Base-by-base conservation (phyloP, 2,113 vertebrate species). In the Anguilla rostrata region DNA sequence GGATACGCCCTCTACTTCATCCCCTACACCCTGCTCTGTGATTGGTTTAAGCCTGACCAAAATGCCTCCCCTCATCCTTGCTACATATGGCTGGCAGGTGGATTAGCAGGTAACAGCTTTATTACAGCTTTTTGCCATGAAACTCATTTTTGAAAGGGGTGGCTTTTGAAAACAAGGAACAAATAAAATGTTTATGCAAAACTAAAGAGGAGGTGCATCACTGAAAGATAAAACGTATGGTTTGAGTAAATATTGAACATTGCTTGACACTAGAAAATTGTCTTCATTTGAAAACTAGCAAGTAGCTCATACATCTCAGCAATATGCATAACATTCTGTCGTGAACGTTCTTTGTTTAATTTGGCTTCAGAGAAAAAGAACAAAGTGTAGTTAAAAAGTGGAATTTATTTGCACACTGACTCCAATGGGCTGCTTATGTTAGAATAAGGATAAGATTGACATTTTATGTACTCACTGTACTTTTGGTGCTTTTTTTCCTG, bases 1-100 rank as follows among this genome's bases (percentile, higher is more conserved):
- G 98, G 98, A 0, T 99, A 99, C 86, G 93, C 95, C 6, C 94
- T 98, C 87, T 99, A 99, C 92, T 99, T 99, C 88, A 94, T 98
- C 89, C 98, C 98, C 0, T 99, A 99, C 3, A 88, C 94, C 0
- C 57, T 97, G 63, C 91, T 99, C 88, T 97, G 95, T 43, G 88
- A 94, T 85, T 96, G 97, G 96, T 90, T 97, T 88, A 97, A 92
- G 2, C 94, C 97, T 0, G 96, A 97, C 0, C 84, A 89, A 88
- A 88, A 53, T 0, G 29, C 93, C 0, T 91, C 91, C 40, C 96
- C 96, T 22, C 96, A 95, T 82, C 93, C 95, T 0, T 95, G 88
- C 78, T 93, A 95, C 0, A 94, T 99, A 90, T 98, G 97, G 96
- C 90, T 99, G 83, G 97, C 98, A 0, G 98, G 98, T 0, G 98